Conservation (phyloP, 2,888 invertebrate genomes). For the Amblyteles armatorius region DNA sequence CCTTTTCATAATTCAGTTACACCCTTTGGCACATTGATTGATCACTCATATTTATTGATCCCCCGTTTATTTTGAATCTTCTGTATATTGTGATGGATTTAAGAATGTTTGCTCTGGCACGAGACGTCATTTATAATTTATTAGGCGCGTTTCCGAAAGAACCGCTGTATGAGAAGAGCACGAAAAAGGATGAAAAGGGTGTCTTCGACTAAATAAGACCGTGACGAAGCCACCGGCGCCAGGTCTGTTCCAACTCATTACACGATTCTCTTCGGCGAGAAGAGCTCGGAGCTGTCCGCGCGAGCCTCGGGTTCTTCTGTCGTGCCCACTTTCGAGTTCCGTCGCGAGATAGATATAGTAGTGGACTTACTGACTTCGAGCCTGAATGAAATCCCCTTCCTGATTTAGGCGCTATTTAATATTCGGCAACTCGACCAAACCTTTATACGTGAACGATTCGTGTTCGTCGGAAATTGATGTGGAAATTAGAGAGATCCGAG, state of each 20-base stretch:
- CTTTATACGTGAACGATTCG: neutral
- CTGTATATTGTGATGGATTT: neutral
- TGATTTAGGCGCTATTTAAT: constrained; percentile 3
- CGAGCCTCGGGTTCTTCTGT: constrained; percentile 33
- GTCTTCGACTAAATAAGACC: constrained; percentile 77
- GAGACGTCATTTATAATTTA: constrained; percentile 27
- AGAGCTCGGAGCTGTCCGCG: constrained; percentile 66
- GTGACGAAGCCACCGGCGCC: constrained; percentile 82
- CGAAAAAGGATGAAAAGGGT: constrained; percentile 71
- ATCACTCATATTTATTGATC: constrained; percentile 17
- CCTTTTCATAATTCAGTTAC: constrained; percentile 69
- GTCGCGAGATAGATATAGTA: constrained; percentile 25
- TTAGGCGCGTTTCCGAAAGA: constrained; percentile 18
- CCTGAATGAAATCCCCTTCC: constrained; percentile 36
- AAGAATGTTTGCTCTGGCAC: neutral
- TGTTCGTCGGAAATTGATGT: constrained; percentile 15
- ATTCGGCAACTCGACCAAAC: constrained; percentile 19
- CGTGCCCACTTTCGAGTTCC: constrained; percentile 36
- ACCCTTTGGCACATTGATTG: constrained; percentile 30
- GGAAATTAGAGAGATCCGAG: constrained; percentile 47
- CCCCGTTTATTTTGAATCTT: constrained; percentile 26
- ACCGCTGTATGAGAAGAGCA: constrained; percentile 42
- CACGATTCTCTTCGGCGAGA: constrained; percentile 80
- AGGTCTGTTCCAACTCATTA: constrained; percentile 81
- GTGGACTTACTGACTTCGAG: constrained; percentile 6